Evolutionary conservation across 2,797 vertebrate genomes (phyloP).

Genomic region (Tapera naevia): DNA sequence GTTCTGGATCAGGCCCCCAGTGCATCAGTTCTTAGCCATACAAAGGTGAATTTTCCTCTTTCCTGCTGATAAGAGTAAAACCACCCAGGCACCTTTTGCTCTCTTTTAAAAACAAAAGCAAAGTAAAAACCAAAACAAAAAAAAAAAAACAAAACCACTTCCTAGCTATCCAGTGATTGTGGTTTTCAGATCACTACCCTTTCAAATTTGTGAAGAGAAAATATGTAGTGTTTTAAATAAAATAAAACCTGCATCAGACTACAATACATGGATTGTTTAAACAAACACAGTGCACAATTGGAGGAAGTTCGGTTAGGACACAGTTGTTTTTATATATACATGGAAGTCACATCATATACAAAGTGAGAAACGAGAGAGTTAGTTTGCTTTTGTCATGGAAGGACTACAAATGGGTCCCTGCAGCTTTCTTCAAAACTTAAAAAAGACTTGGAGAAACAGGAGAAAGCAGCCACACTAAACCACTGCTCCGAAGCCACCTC

Average conservation of each 20-base stretch:
- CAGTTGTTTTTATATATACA: constrained; percentile 74
- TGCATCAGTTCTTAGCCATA: constrained; percentile 73
- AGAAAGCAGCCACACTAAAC: constrained; percentile 34
- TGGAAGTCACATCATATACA: constrained; percentile 82
- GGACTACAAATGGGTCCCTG: constrained; percentile 47
- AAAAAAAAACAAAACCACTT: background rate
- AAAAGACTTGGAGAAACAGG: background rate
- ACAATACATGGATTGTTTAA: constrained; percentile 82
- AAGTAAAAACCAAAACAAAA: background rate
- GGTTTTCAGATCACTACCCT: constrained; percentile 63
- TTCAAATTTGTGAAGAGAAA: constrained; percentile 65
- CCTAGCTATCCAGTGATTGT: constrained; percentile 78
- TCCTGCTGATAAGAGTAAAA: constrained; percentile 68
- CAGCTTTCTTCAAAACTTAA: constrained; percentile 32
- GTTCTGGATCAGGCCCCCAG: constrained; percentile 40
- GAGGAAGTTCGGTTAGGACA: constrained; percentile 84
- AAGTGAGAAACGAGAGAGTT: constrained; percentile 36
- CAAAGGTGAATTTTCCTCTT: constrained; percentile 68
- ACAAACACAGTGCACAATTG: constrained; percentile 87
- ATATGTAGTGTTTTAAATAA: constrained; percentile 81
- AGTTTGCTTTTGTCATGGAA: constrained; percentile 16
- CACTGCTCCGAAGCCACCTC: background rate
- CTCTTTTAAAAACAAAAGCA: constrained; percentile 44
- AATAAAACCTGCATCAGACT: constrained; percentile 79
- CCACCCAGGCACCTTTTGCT: constrained; percentile 46